Base-by-base conservation (phyloP, 1,140 invertebrate genomes). In the Saxidomus purpurata region DNA sequence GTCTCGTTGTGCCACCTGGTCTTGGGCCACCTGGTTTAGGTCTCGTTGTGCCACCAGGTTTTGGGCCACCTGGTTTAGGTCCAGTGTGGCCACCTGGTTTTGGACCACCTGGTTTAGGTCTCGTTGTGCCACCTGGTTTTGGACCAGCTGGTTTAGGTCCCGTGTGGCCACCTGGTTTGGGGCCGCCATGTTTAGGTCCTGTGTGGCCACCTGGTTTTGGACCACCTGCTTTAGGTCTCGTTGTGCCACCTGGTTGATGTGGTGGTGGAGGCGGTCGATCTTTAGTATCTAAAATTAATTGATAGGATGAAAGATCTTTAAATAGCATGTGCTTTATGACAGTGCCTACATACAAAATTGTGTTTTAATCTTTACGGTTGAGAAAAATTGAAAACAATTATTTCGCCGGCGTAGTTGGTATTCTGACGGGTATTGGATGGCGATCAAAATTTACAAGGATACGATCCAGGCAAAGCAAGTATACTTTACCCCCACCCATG, bases 1-100 rank as follows among this genome's bases (percentile, higher is more conserved):
- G 84, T 25, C 28, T 47, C 15, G 87, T 82, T 13, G 63, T 76
- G 25, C 76, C 77, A 15, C 87, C 87, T 43, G 79, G 79, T 81
- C 22, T 89, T 59, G 79, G 55, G 1, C 76, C 40, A 11, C 52
- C 55, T n/a, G 74, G 63, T 40, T 74, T 82, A 34, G 86, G 86
- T 36, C 36, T 79, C 22, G 87, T 89, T 52, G 87, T 89, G 31
- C 74, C 77, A 17, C 87, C 87, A 28, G 87, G 87, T 81, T 63
- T 71, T 6, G 2, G 69, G 11, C 83, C 83, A 52, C 71, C 85
- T 8, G 47, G 85, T 43, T 59, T 87, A 28, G 84, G 83, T 34
- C 36, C 76, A 38, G 83, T 86, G n/a, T 67, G 76, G 2, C 84
- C 84, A 40, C 74, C 67, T 71, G 87, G 87, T 43, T 36, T 61